Evolutionary conservation across 2,888 invertebrate genomes (phyloP).

Genomic region (Andrena haemorrhoa): DNA sequence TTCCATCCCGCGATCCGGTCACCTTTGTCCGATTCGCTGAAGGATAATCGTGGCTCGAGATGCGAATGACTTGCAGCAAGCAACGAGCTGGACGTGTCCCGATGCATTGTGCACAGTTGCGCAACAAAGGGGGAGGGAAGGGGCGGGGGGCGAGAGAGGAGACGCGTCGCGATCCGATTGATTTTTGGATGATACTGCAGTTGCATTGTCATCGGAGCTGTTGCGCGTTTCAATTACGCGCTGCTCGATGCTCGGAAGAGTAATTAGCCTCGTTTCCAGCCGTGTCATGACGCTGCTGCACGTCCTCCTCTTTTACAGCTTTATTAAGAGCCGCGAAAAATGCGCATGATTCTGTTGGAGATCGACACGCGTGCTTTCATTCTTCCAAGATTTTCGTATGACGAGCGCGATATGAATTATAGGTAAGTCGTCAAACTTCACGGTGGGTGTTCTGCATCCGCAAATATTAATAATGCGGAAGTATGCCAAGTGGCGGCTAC

Average conservation of each 20-base stretch:
- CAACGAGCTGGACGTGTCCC: slow-evolving; percentile 17
- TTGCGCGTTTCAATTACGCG: slow-evolving; percentile 46
- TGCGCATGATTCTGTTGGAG: not conserved
- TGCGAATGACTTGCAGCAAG: slow-evolving; percentile 41
- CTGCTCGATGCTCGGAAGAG: slow-evolving; percentile 26
- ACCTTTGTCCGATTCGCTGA: slow-evolving; percentile 40
- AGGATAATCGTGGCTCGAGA: slow-evolving; percentile 48
- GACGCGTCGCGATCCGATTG: slow-evolving; percentile 37
- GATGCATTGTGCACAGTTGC: slow-evolving; percentile 33
- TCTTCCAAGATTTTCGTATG: too few relatives aligned
- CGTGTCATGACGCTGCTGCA: not conserved
- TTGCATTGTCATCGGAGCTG: slow-evolving; percentile 40
- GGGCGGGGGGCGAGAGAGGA: slow-evolving; percentile 10
- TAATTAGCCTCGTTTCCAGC: slow-evolving; percentile 38
- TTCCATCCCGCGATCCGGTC: slow-evolving; percentile 23
- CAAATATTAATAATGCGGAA: too few relatives aligned
- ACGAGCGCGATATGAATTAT: too few relatives aligned
- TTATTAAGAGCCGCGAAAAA: not conserved
- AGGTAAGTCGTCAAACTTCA: too few relatives aligned
- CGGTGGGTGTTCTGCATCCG: too few relatives aligned
- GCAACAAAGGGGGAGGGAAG: slow-evolving; percentile 29
- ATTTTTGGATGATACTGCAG: slow-evolving; percentile 47
- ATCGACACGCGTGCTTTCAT: too few relatives aligned
- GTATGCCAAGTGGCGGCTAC: too few relatives aligned
- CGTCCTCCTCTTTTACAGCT: not conserved